Conservation (phyloP, 2,888 invertebrate species). For the Agrochola lota region DNA sequence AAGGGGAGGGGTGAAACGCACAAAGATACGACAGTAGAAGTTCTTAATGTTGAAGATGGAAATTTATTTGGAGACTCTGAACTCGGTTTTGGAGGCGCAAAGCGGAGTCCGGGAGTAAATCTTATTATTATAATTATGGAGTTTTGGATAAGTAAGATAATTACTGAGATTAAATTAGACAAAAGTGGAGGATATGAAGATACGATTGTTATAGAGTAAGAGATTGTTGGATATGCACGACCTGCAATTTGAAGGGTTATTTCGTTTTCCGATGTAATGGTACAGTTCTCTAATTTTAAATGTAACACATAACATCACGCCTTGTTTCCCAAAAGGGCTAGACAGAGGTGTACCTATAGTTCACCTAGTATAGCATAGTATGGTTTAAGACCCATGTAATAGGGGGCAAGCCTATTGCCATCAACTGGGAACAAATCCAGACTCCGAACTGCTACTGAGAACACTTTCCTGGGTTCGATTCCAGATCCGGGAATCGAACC, state of each 20-base stretch:
- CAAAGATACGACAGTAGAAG: constrained; percentile 49
- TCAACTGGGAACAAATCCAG: too few relatives aligned
- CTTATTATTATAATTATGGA: constrained; percentile 22
- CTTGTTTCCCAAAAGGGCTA: too few relatives aligned
- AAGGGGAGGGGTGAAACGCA: constrained; percentile 23
- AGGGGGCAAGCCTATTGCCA: too few relatives aligned
- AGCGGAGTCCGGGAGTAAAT: constrained; percentile 26
- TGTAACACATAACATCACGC: not conserved
- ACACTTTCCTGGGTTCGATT: too few relatives aligned
- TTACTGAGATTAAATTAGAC: constrained; percentile 1
- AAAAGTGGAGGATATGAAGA: not conserved
- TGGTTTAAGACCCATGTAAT: too few relatives aligned
- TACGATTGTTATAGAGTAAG: not conserved
- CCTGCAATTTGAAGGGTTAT: not conserved
- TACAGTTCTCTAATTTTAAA: not conserved
- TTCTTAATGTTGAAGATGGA: constrained; percentile 46
- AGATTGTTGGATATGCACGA: not conserved
- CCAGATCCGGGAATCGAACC: too few relatives aligned
- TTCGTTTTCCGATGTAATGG: too few relatives aligned
- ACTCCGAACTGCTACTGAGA: too few relatives aligned
- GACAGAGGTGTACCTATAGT: too few relatives aligned
- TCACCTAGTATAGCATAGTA: too few relatives aligned
- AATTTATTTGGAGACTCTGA: constrained; percentile 44
- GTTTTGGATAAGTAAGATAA: constrained; percentile 12
- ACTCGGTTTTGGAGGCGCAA: constrained; percentile 15